Percentiles rank a stretch among this genome's conserved stretches.
Conservation (phyloP, 2,888 invertebrate species). For the Tachina grossa region DNA sequence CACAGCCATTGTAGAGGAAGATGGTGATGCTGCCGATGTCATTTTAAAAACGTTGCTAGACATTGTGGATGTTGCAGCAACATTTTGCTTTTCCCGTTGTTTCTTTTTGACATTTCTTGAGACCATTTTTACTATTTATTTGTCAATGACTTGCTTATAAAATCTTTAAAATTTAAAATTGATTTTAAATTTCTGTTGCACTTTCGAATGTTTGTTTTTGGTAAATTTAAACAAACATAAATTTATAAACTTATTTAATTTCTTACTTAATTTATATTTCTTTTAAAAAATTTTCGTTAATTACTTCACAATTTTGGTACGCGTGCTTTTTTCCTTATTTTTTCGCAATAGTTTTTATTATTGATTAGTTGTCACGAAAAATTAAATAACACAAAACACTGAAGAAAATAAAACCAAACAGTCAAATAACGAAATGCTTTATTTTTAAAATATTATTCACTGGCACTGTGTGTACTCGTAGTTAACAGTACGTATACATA, state of each 20-base stretch:
- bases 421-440: slow-evolving; percentile 65
- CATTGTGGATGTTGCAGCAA: slow-evolving; percentile 52
- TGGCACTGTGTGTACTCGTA: slow-evolving; percentile 23
- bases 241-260: too few species aligned
- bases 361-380: slow-evolving; percentile 68
- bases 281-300: slow-evolving; percentile 27
- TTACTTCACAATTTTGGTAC: slow-evolving; percentile 28
- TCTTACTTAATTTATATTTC: slow-evolving; percentile 16
- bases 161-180: slow-evolving; percentile 10
- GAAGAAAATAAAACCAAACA: slow-evolving; percentile 33
- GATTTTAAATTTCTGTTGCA: slow-evolving; percentile 47
- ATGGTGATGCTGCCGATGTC: slow-evolving; percentile 5
- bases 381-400: slow-evolving; percentile 41
- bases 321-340: slow-evolving; percentile 30
- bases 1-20: slow-evolving; percentile 59
- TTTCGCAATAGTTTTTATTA: slow-evolving; percentile 53
- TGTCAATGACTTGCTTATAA: slow-evolving; percentile 26
- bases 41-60: slow-evolving; percentile 16
- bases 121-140: slow-evolving; percentile 77
- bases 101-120: slow-evolving; percentile 76
- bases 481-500: slow-evolving; percentile 26
- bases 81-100: slow-evolving; percentile 72
- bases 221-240: too few species aligned
- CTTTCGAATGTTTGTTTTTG: slow-evolving; percentile 14
- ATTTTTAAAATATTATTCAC: slow-evolving; percentile 71